phyloP scores from a whole-genome alignment of 2,888 invertebrate species.

The Neocrepidodera transversa region DNA sequence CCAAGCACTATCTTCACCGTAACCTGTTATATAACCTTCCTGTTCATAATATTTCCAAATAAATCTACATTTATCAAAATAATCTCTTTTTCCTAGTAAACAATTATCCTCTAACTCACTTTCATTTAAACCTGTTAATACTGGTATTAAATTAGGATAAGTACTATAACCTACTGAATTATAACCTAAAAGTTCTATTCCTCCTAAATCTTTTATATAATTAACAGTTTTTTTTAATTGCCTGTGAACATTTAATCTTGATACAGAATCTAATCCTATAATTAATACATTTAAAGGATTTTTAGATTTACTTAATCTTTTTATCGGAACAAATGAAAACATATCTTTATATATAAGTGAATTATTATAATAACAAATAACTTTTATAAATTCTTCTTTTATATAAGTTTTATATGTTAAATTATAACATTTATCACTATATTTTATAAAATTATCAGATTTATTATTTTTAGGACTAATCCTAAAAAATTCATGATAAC shows the following conservation, averaged over 20 bases:
- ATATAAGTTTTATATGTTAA: conserved; percentile 63
- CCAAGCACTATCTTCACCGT: conserved; percentile 76
- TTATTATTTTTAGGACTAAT: conserved; percentile 61
- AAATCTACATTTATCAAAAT: conserved; percentile 82
- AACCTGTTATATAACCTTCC: conserved; percentile 78
- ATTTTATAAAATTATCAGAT: conserved; percentile 62
- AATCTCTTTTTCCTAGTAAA: conserved; percentile 61
- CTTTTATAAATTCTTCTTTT: conserved; percentile 71
- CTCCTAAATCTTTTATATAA: conserved; percentile 67
- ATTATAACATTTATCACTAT: conserved; percentile 61
- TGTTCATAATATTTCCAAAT: conserved; percentile 83
- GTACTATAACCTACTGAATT: conserved; percentile 96
- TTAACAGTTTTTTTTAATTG: conserved; percentile 78
- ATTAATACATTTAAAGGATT: conserved; percentile 73
- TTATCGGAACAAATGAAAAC: conserved; percentile 67
- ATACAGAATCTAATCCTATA: conserved; percentile 85
- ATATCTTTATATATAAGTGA: conserved; percentile 70
- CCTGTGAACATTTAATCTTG: conserved; percentile 82
- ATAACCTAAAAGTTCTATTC: conserved; percentile 84
- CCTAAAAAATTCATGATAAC: conserved; percentile 68
- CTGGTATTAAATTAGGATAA: conserved; percentile 86
- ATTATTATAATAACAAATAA: conserved; percentile 65
- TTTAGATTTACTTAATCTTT: neutral
- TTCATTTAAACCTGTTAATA: conserved; percentile 75
- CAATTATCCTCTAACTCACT: conserved; percentile 71